Conservation (phyloP, 2,797 vertebrate genomes). For the Neosalanx taihuensis region DNA sequence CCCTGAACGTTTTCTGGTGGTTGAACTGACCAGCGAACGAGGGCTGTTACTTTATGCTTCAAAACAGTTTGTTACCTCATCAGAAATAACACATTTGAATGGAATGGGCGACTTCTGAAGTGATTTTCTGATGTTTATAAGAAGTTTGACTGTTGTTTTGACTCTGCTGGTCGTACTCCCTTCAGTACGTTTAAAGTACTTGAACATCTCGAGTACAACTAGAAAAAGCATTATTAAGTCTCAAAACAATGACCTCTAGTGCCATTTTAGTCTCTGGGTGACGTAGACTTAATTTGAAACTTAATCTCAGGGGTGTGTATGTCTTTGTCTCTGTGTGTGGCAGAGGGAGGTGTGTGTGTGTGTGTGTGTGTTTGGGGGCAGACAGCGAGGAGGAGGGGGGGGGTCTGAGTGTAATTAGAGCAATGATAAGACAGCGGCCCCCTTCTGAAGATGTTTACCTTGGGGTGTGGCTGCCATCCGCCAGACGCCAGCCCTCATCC, state of each 20-base stretch:
- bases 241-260: slow-evolving; percentile 10
- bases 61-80: slow-evolving; percentile 16
- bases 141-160: no score
- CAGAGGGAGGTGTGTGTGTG: background rate
- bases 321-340: slow-evolving; percentile 47
- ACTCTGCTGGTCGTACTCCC: background rate
- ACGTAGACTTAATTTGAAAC: slow-evolving; percentile 35
- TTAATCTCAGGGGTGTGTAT: slow-evolving; percentile 13
- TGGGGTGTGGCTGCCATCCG: slow-evolving; percentile 36
- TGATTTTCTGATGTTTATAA: no score
- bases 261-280: slow-evolving; percentile 16
- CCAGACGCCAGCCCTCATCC: slow-evolving; percentile 43
- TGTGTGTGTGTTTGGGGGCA: no score
- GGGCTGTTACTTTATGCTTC: no score
- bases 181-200: background rate
- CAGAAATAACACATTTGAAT: background rate
- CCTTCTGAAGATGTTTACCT: slow-evolving; percentile 55
- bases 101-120: background rate
- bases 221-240: slow-evolving; percentile 22
- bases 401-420: slow-evolving; percentile 48
- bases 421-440: slow-evolving; percentile 40
- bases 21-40: no score
- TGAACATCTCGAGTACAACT: background rate
- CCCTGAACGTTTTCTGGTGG: no score
- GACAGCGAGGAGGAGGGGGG: background rate